These are phyloP conservation scores for Leucoma salicis DNA, from an alignment of 2,888 invertebrate genomes.

Conservation along the genomic window DNA sequence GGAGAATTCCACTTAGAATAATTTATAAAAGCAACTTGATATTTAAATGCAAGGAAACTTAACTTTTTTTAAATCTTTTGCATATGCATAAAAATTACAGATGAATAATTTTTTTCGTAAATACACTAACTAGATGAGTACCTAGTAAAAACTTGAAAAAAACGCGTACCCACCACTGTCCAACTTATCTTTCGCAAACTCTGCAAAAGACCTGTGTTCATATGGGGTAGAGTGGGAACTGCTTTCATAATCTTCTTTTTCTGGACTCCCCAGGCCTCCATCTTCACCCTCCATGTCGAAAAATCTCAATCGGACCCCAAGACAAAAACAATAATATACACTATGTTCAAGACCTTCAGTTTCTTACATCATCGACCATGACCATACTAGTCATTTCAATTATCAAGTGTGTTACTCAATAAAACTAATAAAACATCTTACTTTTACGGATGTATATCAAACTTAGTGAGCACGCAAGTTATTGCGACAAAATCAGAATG, in stretches of 20 bases:
- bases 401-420: background rate
- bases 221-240: conserved; percentile 74
- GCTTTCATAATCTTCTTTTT: conserved; percentile 67
- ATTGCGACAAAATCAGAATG: too few relatives aligned
- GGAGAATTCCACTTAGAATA: too few relatives aligned
- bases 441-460: too few relatives aligned
- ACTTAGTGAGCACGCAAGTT: too few relatives aligned
- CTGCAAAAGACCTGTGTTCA: conserved; percentile 73
- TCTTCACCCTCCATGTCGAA: conserved; percentile 66
- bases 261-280: conserved; percentile 50
- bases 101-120: too few relatives aligned
- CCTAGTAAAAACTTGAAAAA: too few relatives aligned
- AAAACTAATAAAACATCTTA: background rate
- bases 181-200: conserved; percentile 75
- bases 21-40: too few relatives aligned
- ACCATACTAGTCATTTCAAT: conserved; percentile 16
- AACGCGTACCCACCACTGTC: conserved; percentile 72
- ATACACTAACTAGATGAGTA: too few relatives aligned
- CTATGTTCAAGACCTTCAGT: conserved; percentile 54
- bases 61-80: too few relatives aligned
- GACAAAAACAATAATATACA: conserved; percentile 49
- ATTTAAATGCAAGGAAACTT: too few relatives aligned
- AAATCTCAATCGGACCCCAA: conserved; percentile 22
- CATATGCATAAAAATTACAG: too few relatives aligned
- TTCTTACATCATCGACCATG: conserved; percentile 79